These are phyloP conservation scores for Protodeltote pygarga DNA, from an alignment of 2,888 invertebrate genomes.

Conservation along the genomic window DNA sequence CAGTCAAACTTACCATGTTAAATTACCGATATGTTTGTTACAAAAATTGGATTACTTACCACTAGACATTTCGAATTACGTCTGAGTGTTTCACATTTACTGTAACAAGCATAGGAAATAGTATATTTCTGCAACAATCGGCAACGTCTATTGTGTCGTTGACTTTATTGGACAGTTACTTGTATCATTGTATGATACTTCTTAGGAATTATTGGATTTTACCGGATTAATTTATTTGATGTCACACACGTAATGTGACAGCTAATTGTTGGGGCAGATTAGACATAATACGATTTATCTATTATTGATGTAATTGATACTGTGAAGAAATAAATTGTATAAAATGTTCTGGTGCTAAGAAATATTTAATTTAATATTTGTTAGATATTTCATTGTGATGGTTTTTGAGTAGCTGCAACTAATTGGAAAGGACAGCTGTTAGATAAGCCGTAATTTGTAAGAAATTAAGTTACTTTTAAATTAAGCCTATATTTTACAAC, in stretches of 20 bases:
- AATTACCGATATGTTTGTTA: no score
- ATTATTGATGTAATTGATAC: conserved; percentile 4
- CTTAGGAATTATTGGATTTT: conserved; percentile 41
- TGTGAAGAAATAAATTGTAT: conserved; percentile 10
- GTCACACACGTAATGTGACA: conserved; percentile 28
- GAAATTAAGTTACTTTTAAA: no score
- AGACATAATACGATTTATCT: conserved; percentile 16
- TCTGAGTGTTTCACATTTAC: not conserved
- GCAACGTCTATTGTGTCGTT: conserved; percentile 29
- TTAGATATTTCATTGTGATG: not conserved
- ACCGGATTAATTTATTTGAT: conserved; percentile 48
- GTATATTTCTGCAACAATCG: conserved; percentile 41
- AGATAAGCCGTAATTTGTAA: not conserved
- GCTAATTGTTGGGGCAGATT: conserved; percentile 43
- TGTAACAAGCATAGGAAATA: conserved; percentile 31
- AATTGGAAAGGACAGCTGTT: not conserved
- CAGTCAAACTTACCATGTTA: no score
- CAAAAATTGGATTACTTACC: no score
- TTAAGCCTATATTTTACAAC: no score
- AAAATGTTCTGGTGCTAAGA: conserved; percentile 1
- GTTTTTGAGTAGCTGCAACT: not conserved
- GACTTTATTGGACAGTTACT: conserved; percentile 39
- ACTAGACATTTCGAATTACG: not conserved
- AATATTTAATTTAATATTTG: conserved; percentile 7
- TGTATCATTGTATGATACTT: conserved; percentile 22